These are phyloP conservation scores for Rhodeus uyekii DNA, from an alignment of 2,797 vertebrate species.

Conservation along the genomic window DNA sequence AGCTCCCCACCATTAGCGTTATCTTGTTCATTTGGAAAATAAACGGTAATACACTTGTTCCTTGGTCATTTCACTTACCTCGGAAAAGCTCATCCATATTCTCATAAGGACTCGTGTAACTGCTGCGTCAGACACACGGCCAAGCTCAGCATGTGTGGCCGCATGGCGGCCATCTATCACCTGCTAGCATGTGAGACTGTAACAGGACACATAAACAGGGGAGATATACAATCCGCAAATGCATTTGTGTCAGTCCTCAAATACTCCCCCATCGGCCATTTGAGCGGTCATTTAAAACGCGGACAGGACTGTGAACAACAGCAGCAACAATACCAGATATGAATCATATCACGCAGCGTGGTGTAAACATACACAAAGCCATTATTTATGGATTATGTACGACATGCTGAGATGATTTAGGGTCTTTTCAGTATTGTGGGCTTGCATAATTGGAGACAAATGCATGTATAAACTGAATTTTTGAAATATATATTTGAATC, in stretches of 20 bases:
- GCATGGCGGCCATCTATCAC: conserved; percentile 45
- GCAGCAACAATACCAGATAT: conserved; percentile 54
- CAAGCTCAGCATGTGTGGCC: conserved; percentile 52
- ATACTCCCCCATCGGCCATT: conserved; percentile 58
- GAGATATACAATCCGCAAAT: conserved; percentile 60
- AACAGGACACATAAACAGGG: conserved; percentile 55
- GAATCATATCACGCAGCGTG: conserved; percentile 52
- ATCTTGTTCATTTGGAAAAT: conserved; percentile 8
- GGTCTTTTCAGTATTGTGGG: conserved; percentile 38
- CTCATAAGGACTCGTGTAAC: conserved; percentile 16
- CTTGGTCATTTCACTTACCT: not conserved
- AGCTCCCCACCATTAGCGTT: conserved; percentile 33
- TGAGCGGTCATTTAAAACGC: conserved; percentile 57
- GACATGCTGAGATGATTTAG: conserved; percentile 53
- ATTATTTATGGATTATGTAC: conserved; percentile 58
- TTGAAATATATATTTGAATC: conserved; percentile 43
- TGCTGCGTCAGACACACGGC: conserved; percentile 46
- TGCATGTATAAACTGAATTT: conserved; percentile 43
- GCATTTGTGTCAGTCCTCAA: conserved; percentile 58
- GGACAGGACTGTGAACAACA: conserved; percentile 55
- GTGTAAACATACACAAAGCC: conserved; percentile 48
- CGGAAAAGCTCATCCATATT: conserved; percentile 15
- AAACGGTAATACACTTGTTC: not conserved
- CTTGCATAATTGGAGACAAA: conserved; percentile 56
- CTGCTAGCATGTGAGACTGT: conserved; percentile 22